These are phyloP conservation scores for Hemiscyllium ocellatum DNA, from an alignment of 2,113 vertebrate species.

Conservation along the genomic window DNA sequence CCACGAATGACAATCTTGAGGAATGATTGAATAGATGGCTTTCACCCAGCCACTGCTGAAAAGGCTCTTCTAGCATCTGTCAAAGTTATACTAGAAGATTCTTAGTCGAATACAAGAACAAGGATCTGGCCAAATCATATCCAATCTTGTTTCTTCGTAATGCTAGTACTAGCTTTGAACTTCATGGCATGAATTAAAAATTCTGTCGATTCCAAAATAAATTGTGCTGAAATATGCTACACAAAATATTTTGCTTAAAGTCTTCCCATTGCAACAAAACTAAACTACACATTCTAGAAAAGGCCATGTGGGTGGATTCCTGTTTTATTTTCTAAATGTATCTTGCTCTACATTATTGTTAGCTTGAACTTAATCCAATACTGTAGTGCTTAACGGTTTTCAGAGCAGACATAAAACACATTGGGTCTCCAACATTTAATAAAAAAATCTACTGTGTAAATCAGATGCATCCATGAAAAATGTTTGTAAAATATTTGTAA, in stretches of 20 bases:
- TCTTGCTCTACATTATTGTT: not conserved
- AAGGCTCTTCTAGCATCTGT: not conserved
- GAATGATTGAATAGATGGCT: not conserved
- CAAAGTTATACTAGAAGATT: not conserved
- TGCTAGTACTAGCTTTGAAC: not conserved
- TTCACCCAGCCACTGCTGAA: not conserved
- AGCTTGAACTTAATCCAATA: not conserved
- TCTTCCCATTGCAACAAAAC: not conserved
- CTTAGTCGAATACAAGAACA: not conserved
- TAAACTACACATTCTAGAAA: not conserved
- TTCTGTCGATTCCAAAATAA: not conserved
- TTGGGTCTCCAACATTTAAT: not conserved
- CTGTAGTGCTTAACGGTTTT: not conserved
- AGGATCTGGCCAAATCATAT: not conserved
- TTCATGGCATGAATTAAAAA: not conserved
- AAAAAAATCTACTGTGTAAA: not conserved
- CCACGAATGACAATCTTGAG: no score
- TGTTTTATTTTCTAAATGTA: not conserved
- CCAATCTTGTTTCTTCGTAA: not conserved
- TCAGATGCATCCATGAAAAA: not conserved
- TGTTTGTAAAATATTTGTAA: constrained; percentile 6
- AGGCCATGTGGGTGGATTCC: not conserved
- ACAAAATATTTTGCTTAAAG: not conserved
- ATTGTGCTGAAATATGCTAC: not conserved
- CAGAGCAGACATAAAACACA: not conserved